Conservation (phyloP, 92 coral and sea anemone genomes). For the Actinostola sp. region DNA sequence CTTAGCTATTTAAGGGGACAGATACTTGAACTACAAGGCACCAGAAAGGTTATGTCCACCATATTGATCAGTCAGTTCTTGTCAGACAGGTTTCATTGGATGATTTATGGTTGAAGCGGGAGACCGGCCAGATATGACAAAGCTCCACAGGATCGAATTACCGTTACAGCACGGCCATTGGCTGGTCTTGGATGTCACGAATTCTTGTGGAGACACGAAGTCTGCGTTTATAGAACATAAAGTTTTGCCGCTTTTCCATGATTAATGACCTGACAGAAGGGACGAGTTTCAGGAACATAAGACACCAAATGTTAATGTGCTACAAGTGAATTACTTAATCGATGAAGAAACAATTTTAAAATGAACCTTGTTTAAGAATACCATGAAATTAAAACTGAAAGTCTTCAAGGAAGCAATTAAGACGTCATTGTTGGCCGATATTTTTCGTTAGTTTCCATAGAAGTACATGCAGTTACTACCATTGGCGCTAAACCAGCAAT, state of each 20-base stretch:
- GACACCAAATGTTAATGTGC: neutral
- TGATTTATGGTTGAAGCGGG: constrained; percentile 38
- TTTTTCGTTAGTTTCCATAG: too few species aligned
- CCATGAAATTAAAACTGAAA: too few species aligned
- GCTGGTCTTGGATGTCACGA: constrained; percentile 2
- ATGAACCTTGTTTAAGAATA: too few species aligned
- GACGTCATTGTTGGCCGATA: too few species aligned
- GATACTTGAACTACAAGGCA: constrained; percentile 11
- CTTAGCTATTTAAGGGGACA: neutral
- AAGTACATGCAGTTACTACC: too few species aligned
- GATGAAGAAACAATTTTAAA: too few species aligned
- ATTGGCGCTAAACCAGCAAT: too few species aligned
- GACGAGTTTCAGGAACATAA: neutral
- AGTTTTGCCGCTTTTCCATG: constrained; percentile 17
- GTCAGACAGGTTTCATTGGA: constrained; percentile 6
- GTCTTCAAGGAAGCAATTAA: too few species aligned
- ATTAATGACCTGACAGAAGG: constrained; percentile 40
- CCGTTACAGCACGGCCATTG: constrained; percentile 1
- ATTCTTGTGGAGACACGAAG: constrained; percentile 32
- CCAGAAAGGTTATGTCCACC: constrained; percentile 16
- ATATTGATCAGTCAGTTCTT: constrained; percentile 29
- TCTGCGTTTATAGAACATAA: constrained; percentile 1
- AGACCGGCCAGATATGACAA: constrained; percentile 1
- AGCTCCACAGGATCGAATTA: constrained; percentile 7
- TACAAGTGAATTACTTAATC: too few species aligned